Conservation (phyloP, 2,113 vertebrate species). For the Plecturocebus donacophilus region DNA sequence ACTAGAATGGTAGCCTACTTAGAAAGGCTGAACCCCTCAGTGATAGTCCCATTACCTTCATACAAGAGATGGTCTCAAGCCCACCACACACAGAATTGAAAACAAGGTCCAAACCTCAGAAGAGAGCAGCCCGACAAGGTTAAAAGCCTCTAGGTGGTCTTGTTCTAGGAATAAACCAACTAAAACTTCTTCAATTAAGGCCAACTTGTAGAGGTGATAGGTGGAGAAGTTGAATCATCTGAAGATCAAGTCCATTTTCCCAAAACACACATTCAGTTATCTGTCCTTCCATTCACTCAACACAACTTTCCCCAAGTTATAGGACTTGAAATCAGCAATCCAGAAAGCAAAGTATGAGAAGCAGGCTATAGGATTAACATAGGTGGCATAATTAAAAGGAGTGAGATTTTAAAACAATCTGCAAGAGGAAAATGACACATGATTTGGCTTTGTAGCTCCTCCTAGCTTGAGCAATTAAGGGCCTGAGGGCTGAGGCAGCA, state of each 20-base stretch:
- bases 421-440: constrained; percentile 42
- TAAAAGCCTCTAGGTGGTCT: neutral
- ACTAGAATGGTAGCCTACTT: neutral
- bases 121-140: neutral
- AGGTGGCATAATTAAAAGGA: constrained; percentile 37
- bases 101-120: constrained; percentile 53
- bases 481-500: neutral
- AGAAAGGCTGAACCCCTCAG: neutral
- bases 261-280: neutral
- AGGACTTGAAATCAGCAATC: constrained; percentile 53
- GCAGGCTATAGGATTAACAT: neutral
- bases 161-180: constrained; percentile 37
- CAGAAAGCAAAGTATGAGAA: constrained; percentile 46
- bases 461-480: neutral
- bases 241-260: neutral
- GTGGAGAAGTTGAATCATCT: neutral
- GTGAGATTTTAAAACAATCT: constrained; percentile 46
- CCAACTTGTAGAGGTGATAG: neutral
- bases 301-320: constrained; percentile 6
- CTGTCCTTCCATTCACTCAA: constrained; percentile 41
- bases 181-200: constrained; percentile 11
- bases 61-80: neutral
- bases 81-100: neutral
- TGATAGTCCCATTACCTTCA: neutral
- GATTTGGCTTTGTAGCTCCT: constrained; percentile 27